Conservation (phyloP, 2,797 vertebrate species). For the Sternarchorhynchus goeldii region DNA sequence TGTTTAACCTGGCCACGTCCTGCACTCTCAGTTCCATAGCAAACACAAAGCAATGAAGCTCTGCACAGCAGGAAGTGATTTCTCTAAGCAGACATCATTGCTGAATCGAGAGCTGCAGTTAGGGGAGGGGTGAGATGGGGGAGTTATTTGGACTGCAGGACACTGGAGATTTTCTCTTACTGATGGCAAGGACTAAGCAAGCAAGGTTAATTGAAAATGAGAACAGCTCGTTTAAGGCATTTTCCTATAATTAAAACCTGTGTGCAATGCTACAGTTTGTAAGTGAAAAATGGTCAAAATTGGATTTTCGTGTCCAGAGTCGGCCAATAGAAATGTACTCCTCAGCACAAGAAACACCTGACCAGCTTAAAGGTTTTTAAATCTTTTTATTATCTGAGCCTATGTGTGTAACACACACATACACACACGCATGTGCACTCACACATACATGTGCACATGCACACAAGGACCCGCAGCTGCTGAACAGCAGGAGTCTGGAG, state of each 20-base stretch:
- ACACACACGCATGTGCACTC: slow-evolving; percentile 1
- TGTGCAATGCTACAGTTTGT: too few relatives aligned
- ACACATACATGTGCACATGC: not conserved
- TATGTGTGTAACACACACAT: slow-evolving; percentile 29
- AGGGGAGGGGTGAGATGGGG: too few relatives aligned
- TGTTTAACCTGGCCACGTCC: slow-evolving; percentile 63
- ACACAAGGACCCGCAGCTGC: slow-evolving; percentile 62
- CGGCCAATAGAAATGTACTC: not conserved
- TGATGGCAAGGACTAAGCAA: too few relatives aligned
- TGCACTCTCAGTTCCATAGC: slow-evolving; percentile 32
- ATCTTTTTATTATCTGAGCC: slow-evolving; percentile 30
- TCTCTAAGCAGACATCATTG: not conserved
- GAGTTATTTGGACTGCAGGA: too few relatives aligned
- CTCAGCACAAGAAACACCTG: not conserved
- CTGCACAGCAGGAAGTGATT: slow-evolving; percentile 63
- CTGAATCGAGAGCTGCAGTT: too few relatives aligned
- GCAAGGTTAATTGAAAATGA: too few relatives aligned
- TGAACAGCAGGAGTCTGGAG: slow-evolving; percentile 73
- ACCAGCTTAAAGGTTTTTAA: slow-evolving; percentile 16
- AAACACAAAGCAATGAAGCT: slow-evolving; percentile 39
- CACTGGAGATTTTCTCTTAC: too few relatives aligned
- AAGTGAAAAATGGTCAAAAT: too few relatives aligned
- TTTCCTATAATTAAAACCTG: too few relatives aligned
- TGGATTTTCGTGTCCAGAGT: not conserved
- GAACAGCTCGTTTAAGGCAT: too few relatives aligned